Base-by-base conservation (phyloP, 2,888 invertebrate genomes). In the Uropetala carovei region DNA sequence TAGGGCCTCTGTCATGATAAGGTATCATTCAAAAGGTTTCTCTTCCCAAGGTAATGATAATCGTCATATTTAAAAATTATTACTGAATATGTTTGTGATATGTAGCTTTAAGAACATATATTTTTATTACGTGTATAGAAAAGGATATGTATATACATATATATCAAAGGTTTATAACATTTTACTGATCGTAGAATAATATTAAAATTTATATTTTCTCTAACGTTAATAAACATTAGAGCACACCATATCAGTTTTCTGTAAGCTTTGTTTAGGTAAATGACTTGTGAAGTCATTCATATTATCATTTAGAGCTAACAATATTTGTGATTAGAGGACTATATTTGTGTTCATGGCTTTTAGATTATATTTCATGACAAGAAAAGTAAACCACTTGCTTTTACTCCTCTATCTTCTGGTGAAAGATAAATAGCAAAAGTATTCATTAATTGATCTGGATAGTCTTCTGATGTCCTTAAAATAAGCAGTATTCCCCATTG, bases 41-140 rank as follows among this genome's bases (percentile, higher is more conserved):
- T 64, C 64, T 57, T 86, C 64, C 64, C 30, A 16, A 30, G 22
- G n/a, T 68, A 59, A 30, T 30, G 30, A 89, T 89, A 43, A 89
- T 89, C 64, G 56, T 89, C 89, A 60, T 89, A 56, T 56, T 30
- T 89, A 68, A 56, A 43, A 22, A 68, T 89, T 89, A 64, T 89
- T 86, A 60, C 60, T 89, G 43, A 89, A 89, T 89, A 89, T 89
- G 89, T 89, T 89, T 89, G 89, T 89, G 89, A 89, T 89, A 89
- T 68, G 89, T 89, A 89, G 89, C 89, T 89, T 89, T 89, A 89
- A 89, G 89, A 68, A 89, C 64, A 89, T 89, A 89, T 89, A 89
- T 89, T 89, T 89, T 89, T 89, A 89, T 89, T 64, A 89, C 89
- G n/a, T 89, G 89, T 89, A 64, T 89, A 89, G 89, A 30, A 89